Evolutionary conservation across 2,888 invertebrate species (phyloP).

Genomic region (Branchinecta sandiegonensis): DNA sequence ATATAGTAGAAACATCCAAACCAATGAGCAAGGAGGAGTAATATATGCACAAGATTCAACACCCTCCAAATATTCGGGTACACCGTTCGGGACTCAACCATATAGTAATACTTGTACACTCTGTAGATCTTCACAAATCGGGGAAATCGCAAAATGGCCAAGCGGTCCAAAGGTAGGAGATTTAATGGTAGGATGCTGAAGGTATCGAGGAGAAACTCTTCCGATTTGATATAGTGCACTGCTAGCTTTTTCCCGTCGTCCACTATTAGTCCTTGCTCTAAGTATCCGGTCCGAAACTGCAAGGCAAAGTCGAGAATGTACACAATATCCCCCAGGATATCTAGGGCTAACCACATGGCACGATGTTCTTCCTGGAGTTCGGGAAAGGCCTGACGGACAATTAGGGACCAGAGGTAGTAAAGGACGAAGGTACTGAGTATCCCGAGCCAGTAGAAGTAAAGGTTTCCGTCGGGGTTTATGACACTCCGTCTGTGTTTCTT

Average conservation of each 20-base stretch:
- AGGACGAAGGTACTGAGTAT: slow-evolving; percentile 73
- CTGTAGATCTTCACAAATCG: slow-evolving; percentile 82
- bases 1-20: slow-evolving; percentile 95
- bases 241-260: slow-evolving; percentile 81
- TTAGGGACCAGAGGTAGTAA: slow-evolving; percentile 89
- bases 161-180: slow-evolving; percentile 55
- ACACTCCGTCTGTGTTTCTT: slow-evolving; percentile 56
- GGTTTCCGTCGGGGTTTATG: slow-evolving; percentile 87
- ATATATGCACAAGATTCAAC: slow-evolving; percentile 82
- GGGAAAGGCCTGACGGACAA: slow-evolving; percentile 85
- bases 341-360: slow-evolving; percentile 65
- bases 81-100: slow-evolving; percentile 86
- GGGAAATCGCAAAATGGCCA: slow-evolving; percentile 43
- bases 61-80: slow-evolving; percentile 94
- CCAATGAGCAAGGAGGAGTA: slow-evolving; percentile 89
- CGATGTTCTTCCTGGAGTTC: slow-evolving; percentile 52
- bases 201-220: slow-evolving; percentile 69
- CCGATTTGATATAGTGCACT: slow-evolving; percentile 69
- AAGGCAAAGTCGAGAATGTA: slow-evolving; percentile 77
- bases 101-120: slow-evolving; percentile 82
- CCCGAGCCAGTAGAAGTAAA: slow-evolving; percentile 91
- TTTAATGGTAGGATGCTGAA: slow-evolving; percentile 70
- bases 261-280: slow-evolving; percentile 88
- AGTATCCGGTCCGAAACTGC: slow-evolving; percentile 82
- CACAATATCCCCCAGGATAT: slow-evolving; percentile 69